Conservation (phyloP, 2,113 vertebrate genomes). For the Hippocampus guttulatus region DNA sequence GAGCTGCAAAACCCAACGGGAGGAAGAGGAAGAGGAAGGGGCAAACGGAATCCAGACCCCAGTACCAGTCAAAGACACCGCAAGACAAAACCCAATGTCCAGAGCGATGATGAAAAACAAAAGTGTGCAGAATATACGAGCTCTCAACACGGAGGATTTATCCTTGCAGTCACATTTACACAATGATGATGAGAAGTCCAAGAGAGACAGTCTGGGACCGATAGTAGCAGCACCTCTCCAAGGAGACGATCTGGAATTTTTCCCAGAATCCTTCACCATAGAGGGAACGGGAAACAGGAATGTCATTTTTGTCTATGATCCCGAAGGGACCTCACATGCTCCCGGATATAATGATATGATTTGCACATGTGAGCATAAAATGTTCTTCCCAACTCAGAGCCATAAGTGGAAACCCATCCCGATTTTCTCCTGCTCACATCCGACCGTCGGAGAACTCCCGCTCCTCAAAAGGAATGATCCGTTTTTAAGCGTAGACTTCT, state of each 20-base stretch:
- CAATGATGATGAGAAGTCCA: slow-evolving; percentile 10
- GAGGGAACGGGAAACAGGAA: slow-evolving; percentile 20
- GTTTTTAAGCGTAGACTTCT: slow-evolving; percentile 61
- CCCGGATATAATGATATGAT: slow-evolving; percentile 78
- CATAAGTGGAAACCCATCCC: slow-evolving; percentile 50
- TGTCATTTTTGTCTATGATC: slow-evolving; percentile 22
- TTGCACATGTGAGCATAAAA: slow-evolving; percentile 52
- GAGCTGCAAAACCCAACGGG: slow-evolving; percentile 22
- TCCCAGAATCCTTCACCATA: slow-evolving; percentile 42
- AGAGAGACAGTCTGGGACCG: slow-evolving; percentile 14
- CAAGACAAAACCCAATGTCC: not conserved
- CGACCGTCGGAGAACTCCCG: slow-evolving; percentile 58
- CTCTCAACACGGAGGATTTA: slow-evolving; percentile 26
- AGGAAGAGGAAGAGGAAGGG: slow-evolving; percentile 7
- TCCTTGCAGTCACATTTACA: slow-evolving; percentile 3
- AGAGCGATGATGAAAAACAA: slow-evolving; percentile 49
- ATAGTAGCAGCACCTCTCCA: slow-evolving; percentile 25
- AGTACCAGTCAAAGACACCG: slow-evolving; percentile 33
- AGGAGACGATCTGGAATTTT: slow-evolving; percentile 24
- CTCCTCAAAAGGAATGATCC: slow-evolving; percentile 75
- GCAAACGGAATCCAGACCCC: slow-evolving; percentile 19
- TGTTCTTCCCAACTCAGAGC: slow-evolving; percentile 28
- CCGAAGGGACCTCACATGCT: slow-evolving; percentile 58
- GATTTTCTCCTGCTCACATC: slow-evolving; percentile 64
- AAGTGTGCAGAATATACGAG: slow-evolving; percentile 49